Evolutionary conservation across 2,113 vertebrate genomes (phyloP), one percentile per base, ranked within the genome.

Genomic region (Poecile atricapillus): DNA sequence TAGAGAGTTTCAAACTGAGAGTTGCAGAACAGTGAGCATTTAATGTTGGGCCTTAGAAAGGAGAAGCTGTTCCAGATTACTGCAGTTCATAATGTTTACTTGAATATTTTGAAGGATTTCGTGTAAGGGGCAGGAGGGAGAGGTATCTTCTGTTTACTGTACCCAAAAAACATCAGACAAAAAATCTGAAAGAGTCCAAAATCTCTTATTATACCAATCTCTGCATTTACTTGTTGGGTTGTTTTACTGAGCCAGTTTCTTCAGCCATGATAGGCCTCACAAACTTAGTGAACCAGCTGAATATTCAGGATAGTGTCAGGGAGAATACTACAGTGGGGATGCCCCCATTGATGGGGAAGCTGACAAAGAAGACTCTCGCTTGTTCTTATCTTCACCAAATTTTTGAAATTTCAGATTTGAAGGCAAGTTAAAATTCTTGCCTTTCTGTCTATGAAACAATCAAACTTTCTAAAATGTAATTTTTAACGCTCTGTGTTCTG

Each of bases 201-300:
- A 47, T 71, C 9, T 82, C 0, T 63, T 63, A 2, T 28, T 33
- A 5, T 15, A 13, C 9, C 24, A 0, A 2, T 52, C 39, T 73
- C 16, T 75, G 56, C 30, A 6, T 69, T 86, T 69, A 24, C 33
- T 27, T 93, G 10, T 50, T 37, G 59, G 59, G 19, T 87, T 23
- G 31, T 46, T 89, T 55, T 47, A 41, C 47, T 0, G 1, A 44
- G 15, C 25, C 11, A 68, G 13, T 20, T 78, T 91, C 43, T 62
- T 84, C 21, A 91, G 81, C 64, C 9, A 1, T 59, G 15, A 23
- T 25, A 35, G 19, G 1, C 9, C 20, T 62, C 41, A 13, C 4
- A 11, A 69, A 59, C 20, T 20, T 46, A 6, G 15, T 2, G 3
- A 67, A 70, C 30, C 43, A 41, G 43, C 15, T 56, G 52, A 83